phyloP scores from a whole-genome alignment of 1,140 invertebrate genomes.

The Brachionus manjavacas region DNA sequence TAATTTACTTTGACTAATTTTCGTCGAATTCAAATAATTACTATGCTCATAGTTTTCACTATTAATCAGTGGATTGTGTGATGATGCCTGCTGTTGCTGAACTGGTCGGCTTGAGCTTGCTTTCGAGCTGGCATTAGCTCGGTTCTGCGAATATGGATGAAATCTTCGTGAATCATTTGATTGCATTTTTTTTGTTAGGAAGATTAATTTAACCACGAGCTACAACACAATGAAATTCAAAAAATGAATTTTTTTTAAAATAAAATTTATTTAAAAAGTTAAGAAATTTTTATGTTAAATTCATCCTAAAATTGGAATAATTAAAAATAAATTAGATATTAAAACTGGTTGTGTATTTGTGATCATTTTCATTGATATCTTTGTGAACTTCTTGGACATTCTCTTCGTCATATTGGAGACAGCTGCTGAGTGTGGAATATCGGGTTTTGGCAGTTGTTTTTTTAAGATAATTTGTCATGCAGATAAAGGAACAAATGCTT shows the following conservation, averaged over 20 bases:
- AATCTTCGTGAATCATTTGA: background rate
- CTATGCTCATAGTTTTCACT: background rate
- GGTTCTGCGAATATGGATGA: background rate
- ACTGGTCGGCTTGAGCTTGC: background rate
- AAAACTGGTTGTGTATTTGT: background rate
- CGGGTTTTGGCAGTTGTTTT: background rate
- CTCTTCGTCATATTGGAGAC: background rate
- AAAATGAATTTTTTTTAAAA: background rate
- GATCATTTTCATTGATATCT: background rate
- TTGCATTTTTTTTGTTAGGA: background rate
- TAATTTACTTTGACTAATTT: background rate
- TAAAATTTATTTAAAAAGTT: background rate
- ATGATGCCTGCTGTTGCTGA: background rate
- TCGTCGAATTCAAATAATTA: background rate
- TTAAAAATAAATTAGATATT: background rate
- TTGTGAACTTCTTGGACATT: background rate
- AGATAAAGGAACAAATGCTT: conserved; percentile 50
- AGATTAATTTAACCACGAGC: background rate
- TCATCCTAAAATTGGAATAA: background rate
- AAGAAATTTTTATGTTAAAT: background rate
- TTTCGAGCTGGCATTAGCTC: background rate
- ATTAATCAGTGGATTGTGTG: background rate
- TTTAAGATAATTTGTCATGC: background rate
- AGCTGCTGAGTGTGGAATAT: background rate
- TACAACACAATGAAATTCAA: background rate